These are phyloP conservation scores for Chelidonichthys spinosus DNA, from an alignment of 2,797 vertebrate species.

Conservation along the genomic window DNA sequence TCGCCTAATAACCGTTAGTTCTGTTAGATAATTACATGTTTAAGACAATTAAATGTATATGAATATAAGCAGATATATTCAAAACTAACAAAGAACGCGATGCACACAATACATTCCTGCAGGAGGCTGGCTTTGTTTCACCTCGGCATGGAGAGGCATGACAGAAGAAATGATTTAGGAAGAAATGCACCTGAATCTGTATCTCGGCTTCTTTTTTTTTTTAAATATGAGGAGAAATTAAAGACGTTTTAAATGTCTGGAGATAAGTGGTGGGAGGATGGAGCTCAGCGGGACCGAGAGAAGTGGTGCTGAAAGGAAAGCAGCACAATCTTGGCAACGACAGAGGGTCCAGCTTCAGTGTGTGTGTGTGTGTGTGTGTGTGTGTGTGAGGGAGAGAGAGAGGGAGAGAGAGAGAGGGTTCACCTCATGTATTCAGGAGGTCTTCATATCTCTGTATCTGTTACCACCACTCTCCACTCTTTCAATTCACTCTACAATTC, in stretches of 20 bases:
- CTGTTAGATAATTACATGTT: too few species aligned
- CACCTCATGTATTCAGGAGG: conserved; percentile 30
- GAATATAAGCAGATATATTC: too few species aligned
- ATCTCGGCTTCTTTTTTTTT: background rate
- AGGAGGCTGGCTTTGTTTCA: conserved; percentile 10
- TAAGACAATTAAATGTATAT: too few species aligned
- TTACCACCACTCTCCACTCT: conserved; percentile 50
- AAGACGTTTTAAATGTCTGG: conserved; percentile 33
- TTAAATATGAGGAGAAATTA: background rate
- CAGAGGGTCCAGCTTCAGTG: conserved; percentile 27
- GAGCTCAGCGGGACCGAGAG: conserved; percentile 40
- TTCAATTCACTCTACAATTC: conserved; percentile 19
- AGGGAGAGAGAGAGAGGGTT: conserved; percentile 19
- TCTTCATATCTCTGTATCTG: conserved; percentile 57
- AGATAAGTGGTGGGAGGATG: conserved; percentile 37
- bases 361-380: conserved; percentile 32
- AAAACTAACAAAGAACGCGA: background rate
- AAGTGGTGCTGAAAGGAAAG: conserved; percentile 82
- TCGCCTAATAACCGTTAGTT: too few species aligned
- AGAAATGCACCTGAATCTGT: background rate
- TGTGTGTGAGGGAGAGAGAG: conserved; percentile 27
- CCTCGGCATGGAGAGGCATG: background rate
- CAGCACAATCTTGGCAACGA: conserved; percentile 64
- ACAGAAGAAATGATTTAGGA: background rate
- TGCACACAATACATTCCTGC: conserved; percentile 11